Percentiles rank a stretch among this genome's conserved stretches.
phyloP scores from a whole-genome alignment of 2,797 vertebrate genomes.

The Sparus aurata region DNA sequence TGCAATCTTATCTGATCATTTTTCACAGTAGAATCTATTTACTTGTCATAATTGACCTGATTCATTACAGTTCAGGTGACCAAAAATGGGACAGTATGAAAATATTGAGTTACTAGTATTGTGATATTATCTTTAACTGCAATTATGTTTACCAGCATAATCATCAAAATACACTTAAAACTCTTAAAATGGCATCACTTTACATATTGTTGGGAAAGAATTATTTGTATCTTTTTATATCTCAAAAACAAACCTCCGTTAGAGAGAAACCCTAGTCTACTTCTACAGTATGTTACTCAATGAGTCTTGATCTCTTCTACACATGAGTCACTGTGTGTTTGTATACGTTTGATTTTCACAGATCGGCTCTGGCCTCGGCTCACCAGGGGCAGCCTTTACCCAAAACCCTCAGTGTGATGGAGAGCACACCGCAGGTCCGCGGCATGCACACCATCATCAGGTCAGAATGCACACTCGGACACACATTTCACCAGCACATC shows the following conservation, averaged over 20 bases:
- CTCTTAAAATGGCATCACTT: too few species aligned
- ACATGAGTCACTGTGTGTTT: neutral
- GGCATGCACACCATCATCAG: conserved; percentile 96
- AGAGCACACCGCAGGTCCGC: conserved; percentile 90
- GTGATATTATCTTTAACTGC: too few species aligned
- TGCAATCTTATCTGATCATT: neutral
- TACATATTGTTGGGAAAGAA: too few species aligned
- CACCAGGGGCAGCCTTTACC: conserved; percentile 93
- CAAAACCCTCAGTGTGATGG: conserved; percentile 89
- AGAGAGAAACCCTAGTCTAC: neutral
- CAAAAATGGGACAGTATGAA: neutral
- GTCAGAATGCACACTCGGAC: conserved; percentile 63
- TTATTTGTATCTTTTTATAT: too few species aligned
- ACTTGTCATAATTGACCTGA: neutral
- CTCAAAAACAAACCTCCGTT: too few species aligned
- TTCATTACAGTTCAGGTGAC: neutral
- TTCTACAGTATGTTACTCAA: neutral
- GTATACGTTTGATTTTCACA: conserved; percentile 57
- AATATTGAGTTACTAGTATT: too few species aligned
- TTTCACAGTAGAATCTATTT: neutral
- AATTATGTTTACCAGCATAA: too few species aligned
- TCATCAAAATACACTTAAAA: too few species aligned
- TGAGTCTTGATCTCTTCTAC: neutral
- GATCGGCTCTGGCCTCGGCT: conserved; percentile 91
- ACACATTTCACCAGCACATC: neutral